These are phyloP conservation scores for Oeneis ivallda DNA, from an alignment of 2,888 invertebrate genomes.

Conservation along the genomic window DNA sequence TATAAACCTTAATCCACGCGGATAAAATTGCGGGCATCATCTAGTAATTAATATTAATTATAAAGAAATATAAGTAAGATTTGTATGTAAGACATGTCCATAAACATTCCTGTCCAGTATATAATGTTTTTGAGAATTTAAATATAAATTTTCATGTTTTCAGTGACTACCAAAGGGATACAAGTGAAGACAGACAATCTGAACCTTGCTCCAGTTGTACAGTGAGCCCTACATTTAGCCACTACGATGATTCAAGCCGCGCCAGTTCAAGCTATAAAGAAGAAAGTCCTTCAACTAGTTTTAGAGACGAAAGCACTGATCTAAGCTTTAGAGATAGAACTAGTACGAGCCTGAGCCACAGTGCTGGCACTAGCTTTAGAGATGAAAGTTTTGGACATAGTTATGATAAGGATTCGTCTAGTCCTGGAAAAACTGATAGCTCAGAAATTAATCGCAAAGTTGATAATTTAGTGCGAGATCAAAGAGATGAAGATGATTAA, in stretches of 20 bases:
- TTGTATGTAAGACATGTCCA: not conserved
- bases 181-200: not conserved
- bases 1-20: too few relatives aligned
- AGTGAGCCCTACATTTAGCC: not conserved
- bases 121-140: too few relatives aligned
- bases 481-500: not conserved
- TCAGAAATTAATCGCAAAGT: not conserved
- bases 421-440: not conserved
- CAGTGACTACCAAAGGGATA: not conserved
- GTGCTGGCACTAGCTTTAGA: constrained; percentile 26
- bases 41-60: too few relatives aligned
- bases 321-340: constrained; percentile 18
- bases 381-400: constrained; percentile 16
- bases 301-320: constrained; percentile 29
- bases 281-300: constrained; percentile 25
- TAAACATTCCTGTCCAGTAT: not conserved
- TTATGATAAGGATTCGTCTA: not conserved
- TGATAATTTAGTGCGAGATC: not conserved
- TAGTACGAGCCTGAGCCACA: constrained; percentile 24
- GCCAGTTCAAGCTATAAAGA: constrained; percentile 32
- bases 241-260: not conserved
- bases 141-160: not conserved
- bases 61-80: too few relatives aligned
- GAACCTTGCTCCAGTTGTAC: not conserved
- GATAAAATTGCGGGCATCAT: too few relatives aligned